phyloP scores from a whole-genome alignment of 2,113 vertebrate genomes.

The Pagrus major region DNA sequence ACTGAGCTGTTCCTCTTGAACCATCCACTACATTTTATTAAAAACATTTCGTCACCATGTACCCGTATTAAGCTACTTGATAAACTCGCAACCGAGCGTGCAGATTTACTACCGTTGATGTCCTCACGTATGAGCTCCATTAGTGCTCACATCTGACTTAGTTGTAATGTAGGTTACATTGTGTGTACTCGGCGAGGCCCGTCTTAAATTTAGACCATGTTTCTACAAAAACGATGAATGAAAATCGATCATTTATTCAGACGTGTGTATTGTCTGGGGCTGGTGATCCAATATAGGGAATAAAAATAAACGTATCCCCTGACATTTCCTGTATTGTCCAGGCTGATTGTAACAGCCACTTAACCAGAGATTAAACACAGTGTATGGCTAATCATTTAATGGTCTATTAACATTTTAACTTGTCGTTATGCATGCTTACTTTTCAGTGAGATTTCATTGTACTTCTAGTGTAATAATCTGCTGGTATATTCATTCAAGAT shows the following conservation, averaged over 20 bases:
- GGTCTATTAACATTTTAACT: neutral
- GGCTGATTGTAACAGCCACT: neutral
- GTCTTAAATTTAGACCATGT: neutral
- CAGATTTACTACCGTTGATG: conserved; percentile 4
- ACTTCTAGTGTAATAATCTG: neutral
- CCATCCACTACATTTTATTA: neutral
- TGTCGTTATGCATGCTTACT: neutral
- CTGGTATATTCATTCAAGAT: conserved; percentile 79
- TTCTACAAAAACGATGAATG: neutral
- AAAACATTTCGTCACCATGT: neutral
- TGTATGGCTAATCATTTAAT: neutral
- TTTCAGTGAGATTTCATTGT: neutral
- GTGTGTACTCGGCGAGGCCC: neutral
- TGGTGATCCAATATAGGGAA: neutral
- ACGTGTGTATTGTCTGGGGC: neutral
- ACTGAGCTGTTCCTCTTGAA: neutral
- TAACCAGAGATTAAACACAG: neutral
- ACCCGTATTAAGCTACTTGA: neutral
- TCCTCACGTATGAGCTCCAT: neutral
- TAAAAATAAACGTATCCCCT: fast-evolving
- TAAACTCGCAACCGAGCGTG: conserved; percentile 5
- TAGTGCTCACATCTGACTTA: conserved; percentile 6
- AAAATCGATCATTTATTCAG: neutral
- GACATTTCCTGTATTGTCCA: neutral
- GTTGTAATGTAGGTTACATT: neutral